Percentiles rank a stretch among this genome's conserved stretches.
These are phyloP conservation scores for Macrosoma leucophasiata DNA, from an alignment of 2,888 invertebrate genomes.

Conservation along the genomic window DNA sequence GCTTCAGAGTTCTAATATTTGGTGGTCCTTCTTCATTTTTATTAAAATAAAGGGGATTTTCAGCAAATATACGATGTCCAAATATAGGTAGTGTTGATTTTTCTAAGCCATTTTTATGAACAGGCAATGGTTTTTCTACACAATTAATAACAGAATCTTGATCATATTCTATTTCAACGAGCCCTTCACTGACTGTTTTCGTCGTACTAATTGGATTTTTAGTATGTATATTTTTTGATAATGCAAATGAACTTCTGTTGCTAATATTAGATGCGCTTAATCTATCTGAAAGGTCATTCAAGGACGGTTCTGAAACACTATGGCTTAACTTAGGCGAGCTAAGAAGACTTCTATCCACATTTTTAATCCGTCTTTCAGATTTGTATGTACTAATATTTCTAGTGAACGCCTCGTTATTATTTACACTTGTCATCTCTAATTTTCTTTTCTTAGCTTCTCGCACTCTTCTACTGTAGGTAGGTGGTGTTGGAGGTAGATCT, in stretches of 20 bases:
- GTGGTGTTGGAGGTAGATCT: slow-evolving; percentile 58
- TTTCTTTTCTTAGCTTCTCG: slow-evolving; percentile 67
- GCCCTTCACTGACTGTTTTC: slow-evolving; percentile 61
- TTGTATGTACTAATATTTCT: slow-evolving; percentile 56
- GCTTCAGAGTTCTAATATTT: slow-evolving; percentile 56
- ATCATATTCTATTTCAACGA: slow-evolving; percentile 77
- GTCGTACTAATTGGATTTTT: slow-evolving; percentile 52
- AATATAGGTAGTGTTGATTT: slow-evolving; percentile 69
- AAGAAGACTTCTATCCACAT: slow-evolving; percentile 40
- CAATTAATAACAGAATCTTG: slow-evolving; percentile 59
- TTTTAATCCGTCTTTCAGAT: slow-evolving; percentile 57
- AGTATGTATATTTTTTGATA: slow-evolving; percentile 34
- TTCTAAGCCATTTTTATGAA: slow-evolving; percentile 39
- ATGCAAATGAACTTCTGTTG: slow-evolving; percentile 44
- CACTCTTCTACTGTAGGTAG: slow-evolving; percentile 63
- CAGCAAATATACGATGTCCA: slow-evolving; percentile 63
- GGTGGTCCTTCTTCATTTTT: slow-evolving; percentile 47
- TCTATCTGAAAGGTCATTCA: slow-evolving; percentile 57
- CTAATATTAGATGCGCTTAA: slow-evolving; percentile 43
- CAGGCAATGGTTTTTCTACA: slow-evolving; percentile 50
- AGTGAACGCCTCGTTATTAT: slow-evolving; percentile 46
- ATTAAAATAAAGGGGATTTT: slow-evolving; percentile 70
- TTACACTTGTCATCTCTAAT: slow-evolving; percentile 55
- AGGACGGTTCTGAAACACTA: slow-evolving; percentile 59
- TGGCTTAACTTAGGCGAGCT: slow-evolving; percentile 47